Evolutionary conservation across 2,797 vertebrate genomes (phyloP).

Genomic region (Alfaro cultratus): DNA sequence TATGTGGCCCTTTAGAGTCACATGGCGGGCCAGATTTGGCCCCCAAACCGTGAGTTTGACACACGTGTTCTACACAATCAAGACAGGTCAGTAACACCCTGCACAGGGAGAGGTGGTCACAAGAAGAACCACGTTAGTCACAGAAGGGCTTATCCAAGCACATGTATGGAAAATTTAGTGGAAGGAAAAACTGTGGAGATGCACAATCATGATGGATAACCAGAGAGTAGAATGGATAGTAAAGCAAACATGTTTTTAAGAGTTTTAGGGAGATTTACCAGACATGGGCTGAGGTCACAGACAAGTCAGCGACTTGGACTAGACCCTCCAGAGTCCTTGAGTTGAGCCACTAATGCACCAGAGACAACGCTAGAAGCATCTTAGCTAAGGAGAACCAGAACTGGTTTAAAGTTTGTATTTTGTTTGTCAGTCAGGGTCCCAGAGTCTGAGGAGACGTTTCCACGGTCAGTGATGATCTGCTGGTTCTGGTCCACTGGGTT

Average conservation of each 20-base stretch:
- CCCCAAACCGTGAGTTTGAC: too few species aligned
- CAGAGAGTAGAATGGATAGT: not conserved
- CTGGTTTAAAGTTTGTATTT: not conserved
- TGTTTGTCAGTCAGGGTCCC: not conserved
- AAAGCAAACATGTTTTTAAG: not conserved
- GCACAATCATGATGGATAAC: not conserved
- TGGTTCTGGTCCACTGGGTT: not conserved
- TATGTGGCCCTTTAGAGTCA: too few species aligned
- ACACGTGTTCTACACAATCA: too few species aligned
- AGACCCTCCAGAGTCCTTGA: not conserved
- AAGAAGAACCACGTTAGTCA: not conserved
- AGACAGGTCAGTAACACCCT: not conserved
- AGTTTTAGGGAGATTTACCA: not conserved
- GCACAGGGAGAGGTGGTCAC: not conserved
- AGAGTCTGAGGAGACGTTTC: not conserved
- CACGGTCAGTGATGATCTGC: not conserved
- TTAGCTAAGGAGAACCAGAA: not conserved
- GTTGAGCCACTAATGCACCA: not conserved
- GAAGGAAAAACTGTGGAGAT: not conserved
- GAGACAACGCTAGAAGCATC: not conserved
- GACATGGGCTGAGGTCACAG: not conserved
- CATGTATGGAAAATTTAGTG: not conserved
- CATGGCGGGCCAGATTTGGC: too few species aligned
- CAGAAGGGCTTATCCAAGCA: not conserved
- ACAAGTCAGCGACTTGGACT: not conserved